Evolutionary conservation across 2,113 vertebrate species (phyloP), one percentile per base, ranked within the genome.

Genomic region (Dissostichus mawsoni): DNA sequence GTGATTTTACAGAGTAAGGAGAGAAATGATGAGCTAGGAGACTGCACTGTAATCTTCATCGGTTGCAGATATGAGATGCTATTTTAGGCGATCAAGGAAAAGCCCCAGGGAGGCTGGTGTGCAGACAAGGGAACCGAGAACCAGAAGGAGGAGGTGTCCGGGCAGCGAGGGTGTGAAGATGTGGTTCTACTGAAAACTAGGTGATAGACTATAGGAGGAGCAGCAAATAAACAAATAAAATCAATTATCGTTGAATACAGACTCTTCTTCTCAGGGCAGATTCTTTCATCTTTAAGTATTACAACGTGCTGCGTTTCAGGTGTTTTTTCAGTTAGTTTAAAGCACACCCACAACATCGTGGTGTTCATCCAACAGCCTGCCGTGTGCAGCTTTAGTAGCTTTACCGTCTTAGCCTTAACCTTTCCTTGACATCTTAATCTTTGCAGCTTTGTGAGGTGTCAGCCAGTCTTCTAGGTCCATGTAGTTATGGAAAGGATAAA

Each of bases 351-450:
- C 80, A 16, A 4, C 18, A 1, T 44, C 45, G 14, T 0, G 12
- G 57, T 23, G 13, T 56, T 52, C 48, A 44, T 44, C 63, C 51
- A 66, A 50, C 65, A 74, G 55, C 66, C 84, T 72, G 77, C 10
- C 23, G 59, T 69, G 78, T 74, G 78, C 71, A 45, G 87, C 85
- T 84, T 80, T 78, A 79, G 73, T 81, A 80, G 81, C 85, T 84
- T 88, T 69, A 75, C 82, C 69, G 69, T 78, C 90, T 92, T 89
- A 85, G 88, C 82, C 80, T 90, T 81, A 90, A 83, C 89, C 91
- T 93, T 91, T 81, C 77, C 84, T 50, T 85, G 92, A 90, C 89
- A 86, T 84, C 83, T 90, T 93, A 93, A 93, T 92, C 89, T 93
- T 88, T 81, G 80, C 85, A 62, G 66, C 87, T 91, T 79, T 74